phyloP scores from a whole-genome alignment of 2,888 invertebrate species.

The Oligia strigilis region DNA sequence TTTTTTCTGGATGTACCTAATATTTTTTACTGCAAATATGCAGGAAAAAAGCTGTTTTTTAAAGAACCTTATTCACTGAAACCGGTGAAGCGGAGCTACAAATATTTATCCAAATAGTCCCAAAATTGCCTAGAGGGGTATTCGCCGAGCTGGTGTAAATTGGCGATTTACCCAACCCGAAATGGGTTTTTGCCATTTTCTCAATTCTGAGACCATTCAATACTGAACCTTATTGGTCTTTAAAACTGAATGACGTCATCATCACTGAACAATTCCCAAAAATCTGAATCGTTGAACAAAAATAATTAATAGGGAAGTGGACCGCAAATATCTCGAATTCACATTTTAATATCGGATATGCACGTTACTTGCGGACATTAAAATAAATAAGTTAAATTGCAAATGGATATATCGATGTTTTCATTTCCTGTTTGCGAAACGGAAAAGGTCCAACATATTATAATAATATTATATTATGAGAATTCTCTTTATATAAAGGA shows the following conservation, averaged over 20 bases:
- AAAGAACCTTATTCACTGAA: not conserved
- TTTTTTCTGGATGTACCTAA: not conserved
- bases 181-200: not conserved
- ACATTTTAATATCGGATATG: constrained; percentile 24
- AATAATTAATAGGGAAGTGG: constrained; percentile 3
- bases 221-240: not conserved
- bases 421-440: constrained; percentile 38
- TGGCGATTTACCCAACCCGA: not conserved
- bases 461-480: not conserved
- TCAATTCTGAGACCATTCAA: not conserved
- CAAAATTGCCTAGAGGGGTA: not conserved
- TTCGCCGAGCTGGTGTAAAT: not conserved
- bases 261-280: not conserved
- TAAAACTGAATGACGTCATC: not conserved
- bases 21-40: not conserved
- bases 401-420: constrained; percentile 23
- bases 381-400: constrained; percentile 30
- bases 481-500: not conserved
- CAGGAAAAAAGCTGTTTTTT: not conserved
- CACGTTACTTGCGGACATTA: constrained; percentile 6
- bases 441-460: constrained; percentile 4
- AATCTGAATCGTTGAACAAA: not conserved
- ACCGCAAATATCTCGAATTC: constrained; percentile 18
- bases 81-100: not conserved
- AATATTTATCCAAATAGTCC: not conserved